Evolutionary conservation across 1,140 invertebrate genomes (phyloP).

Genomic region (Lepidotrigona ventralis): DNA sequence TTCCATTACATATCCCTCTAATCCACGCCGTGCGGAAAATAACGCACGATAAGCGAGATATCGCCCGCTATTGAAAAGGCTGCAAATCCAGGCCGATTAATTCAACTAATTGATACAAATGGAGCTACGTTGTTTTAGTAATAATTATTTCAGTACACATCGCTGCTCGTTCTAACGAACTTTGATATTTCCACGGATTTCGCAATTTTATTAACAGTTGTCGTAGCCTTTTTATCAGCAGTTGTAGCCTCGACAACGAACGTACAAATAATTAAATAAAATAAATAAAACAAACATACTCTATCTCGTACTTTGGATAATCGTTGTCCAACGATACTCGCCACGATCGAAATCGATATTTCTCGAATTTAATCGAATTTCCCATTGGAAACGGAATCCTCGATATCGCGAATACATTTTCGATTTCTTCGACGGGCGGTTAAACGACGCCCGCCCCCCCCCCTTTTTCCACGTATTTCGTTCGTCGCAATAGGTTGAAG

Average conservation of each 20-base stretch:
- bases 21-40: too few species aligned
- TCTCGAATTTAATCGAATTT: too few species aligned
- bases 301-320: background rate
- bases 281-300: too few species aligned
- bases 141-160: background rate
- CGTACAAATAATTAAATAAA: too few species aligned
- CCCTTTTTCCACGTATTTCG: background rate
- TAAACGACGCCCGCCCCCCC: background rate
- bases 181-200: too few species aligned
- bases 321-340: background rate
- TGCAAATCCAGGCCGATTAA: background rate
- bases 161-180: background rate
- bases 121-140: background rate
- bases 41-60: background rate
- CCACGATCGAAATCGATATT: too few species aligned
- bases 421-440: background rate
- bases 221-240: too few species aligned
- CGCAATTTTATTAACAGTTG: too few species aligned
- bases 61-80: background rate
- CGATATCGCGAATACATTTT: background rate
- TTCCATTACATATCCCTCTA: too few species aligned
- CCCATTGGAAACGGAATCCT: too few species aligned
- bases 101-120: background rate
- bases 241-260: too few species aligned
- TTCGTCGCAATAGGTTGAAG: background rate